Conservation (phyloP, 1,140 invertebrate species). For the Nomia melanderi region DNA sequence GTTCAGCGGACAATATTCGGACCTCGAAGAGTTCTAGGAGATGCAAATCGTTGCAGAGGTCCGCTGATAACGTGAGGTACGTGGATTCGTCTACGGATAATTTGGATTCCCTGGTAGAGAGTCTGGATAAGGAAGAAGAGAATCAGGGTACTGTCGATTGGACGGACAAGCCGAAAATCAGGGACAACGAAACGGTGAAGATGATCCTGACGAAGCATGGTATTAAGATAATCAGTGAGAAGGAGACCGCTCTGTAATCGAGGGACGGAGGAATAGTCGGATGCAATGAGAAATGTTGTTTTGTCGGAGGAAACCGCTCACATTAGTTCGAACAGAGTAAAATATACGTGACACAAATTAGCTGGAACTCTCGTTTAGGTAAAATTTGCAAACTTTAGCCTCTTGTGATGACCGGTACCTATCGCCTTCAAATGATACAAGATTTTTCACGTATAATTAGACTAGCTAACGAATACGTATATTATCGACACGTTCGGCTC, state of each 20-base stretch:
- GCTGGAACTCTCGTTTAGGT: conserved; percentile 32
- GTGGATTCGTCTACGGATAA: conserved; percentile 74
- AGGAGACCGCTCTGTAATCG: conserved; percentile 86
- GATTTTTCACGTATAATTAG: conserved; percentile 43
- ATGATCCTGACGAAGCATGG: conserved; percentile 88
- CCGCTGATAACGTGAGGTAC: conserved; percentile 72
- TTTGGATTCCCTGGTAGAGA: conserved; percentile 65
- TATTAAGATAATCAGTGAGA: conserved; percentile 88
- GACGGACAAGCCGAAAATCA: conserved; percentile 74
- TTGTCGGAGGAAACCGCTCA: conserved; percentile 11
- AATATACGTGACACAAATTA: conserved; percentile 12
- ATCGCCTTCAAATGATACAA: conserved; percentile 21
- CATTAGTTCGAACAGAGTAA: conserved; percentile 9
- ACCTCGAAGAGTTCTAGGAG: conserved; percentile 60
- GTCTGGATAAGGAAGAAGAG: conserved; percentile 56
- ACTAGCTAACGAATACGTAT: conserved; percentile 32
- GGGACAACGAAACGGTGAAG: conserved; percentile 85
- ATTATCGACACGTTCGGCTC: conserved; percentile 21
- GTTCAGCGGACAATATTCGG: conserved; percentile 76
- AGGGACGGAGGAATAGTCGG: conserved; percentile 8
- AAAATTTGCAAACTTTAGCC: conserved; percentile 22
- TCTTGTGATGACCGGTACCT: conserved; percentile 33
- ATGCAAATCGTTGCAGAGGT: conserved; percentile 69
- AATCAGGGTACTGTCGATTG: conserved; percentile 31
- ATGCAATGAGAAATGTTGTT: background rate